Evolutionary conservation across 2,113 vertebrate species (phyloP).

Genomic region (Callaeas wilsoni): DNA sequence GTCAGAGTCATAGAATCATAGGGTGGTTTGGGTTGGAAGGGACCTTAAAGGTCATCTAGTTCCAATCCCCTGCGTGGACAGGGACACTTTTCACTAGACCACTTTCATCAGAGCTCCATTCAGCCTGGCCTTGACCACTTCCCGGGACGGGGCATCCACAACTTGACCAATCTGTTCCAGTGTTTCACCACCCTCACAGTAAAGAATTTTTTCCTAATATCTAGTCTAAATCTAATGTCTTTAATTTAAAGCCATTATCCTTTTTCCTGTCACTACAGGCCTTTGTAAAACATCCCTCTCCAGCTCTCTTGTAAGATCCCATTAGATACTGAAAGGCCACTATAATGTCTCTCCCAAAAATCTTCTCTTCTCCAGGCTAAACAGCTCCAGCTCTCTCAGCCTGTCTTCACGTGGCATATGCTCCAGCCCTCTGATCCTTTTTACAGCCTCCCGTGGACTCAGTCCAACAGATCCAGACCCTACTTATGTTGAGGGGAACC

Average conservation of each 20-base stretch:
- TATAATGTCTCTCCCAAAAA: not conserved
- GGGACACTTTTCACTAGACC: not conserved
- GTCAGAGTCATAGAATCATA: not conserved
- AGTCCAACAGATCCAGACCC: not conserved
- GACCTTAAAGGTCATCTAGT: not conserved
- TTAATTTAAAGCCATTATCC: not conserved
- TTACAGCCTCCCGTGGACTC: accelerated
- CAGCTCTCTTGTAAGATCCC: not conserved
- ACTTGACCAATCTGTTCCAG: not conserved
- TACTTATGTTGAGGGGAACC: not conserved
- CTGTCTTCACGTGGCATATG: not conserved
- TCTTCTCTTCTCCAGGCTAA: not conserved
- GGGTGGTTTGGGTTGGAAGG: not conserved
- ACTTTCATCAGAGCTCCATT: accelerated
- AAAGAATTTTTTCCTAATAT: not conserved
- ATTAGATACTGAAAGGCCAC: not conserved
- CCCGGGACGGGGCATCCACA: not conserved
- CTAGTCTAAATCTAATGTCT: not conserved
- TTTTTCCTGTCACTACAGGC: not conserved
- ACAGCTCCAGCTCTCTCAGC: not conserved
- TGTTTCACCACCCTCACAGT: no score
- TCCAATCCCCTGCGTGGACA: not conserved
- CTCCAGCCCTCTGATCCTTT: not conserved
- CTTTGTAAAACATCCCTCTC: not conserved
- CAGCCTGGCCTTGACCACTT: not conserved